Conservation (phyloP, 2,113 vertebrate genomes). For the Mohoua ochrocephala region DNA sequence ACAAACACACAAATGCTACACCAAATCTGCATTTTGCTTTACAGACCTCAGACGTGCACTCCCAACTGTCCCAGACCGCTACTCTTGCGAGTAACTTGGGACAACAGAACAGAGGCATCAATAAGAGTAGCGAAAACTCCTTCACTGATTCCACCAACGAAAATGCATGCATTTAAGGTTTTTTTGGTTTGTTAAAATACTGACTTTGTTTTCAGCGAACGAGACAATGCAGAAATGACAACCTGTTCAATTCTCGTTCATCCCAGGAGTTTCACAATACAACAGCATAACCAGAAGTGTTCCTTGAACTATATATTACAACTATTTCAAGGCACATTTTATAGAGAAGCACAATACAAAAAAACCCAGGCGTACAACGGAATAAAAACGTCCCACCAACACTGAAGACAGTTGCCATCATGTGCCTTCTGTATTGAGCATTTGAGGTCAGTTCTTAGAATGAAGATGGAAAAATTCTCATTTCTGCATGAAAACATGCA, state of each 20-base stretch:
- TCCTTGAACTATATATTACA: constrained; percentile 71
- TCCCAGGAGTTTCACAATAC: constrained; percentile 63
- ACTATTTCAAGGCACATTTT: constrained; percentile 78
- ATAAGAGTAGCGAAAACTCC: constrained; percentile 40
- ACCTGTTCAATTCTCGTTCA: constrained; percentile 58
- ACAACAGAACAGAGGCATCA: constrained; percentile 57
- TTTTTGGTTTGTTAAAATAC: constrained; percentile 1
- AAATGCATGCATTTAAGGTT: constrained; percentile 50
- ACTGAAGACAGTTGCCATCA: constrained; percentile 66
- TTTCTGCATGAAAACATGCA: constrained; percentile 60
- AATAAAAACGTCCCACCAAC: constrained; percentile 70
- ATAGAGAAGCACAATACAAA: constrained; percentile 73
- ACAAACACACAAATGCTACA: constrained; percentile 42
- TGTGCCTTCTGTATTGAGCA: constrained; percentile 59
- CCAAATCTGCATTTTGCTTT: constrained; percentile 52
- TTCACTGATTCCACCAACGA: constrained; percentile 60
- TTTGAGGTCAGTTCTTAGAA: constrained; percentile 34
- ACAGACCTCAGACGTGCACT: constrained; percentile 53
- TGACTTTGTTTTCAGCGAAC: constrained; percentile 47
- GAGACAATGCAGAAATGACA: constrained; percentile 50
- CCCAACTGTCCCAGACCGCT: constrained; percentile 33
- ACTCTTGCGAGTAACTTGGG: constrained; percentile 54
- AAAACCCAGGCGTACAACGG: constrained; percentile 67
- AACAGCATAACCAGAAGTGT: constrained; percentile 65
- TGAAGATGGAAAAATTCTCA: constrained; percentile 31